Conservation (phyloP, 2,888 invertebrate genomes). For the Trachelus stipa region DNA sequence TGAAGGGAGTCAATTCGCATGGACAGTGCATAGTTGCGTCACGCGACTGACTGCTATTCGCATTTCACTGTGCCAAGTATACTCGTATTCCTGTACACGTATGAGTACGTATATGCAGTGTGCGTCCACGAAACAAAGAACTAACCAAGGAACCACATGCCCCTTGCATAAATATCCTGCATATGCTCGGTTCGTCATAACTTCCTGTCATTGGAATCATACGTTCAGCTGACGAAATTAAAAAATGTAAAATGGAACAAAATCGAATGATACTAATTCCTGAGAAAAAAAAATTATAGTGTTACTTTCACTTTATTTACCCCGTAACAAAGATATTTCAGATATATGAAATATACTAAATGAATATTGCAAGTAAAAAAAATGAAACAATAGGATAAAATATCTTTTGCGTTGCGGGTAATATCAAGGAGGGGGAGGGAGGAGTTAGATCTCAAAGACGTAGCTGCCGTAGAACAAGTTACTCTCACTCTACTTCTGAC, state of each 20-base stretch:
- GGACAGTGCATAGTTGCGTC: slow-evolving; percentile 7
- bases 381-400: background rate
- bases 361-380: background rate
- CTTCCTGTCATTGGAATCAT: slow-evolving; percentile 30
- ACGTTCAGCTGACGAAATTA: slow-evolving; percentile 43
- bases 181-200: slow-evolving; percentile 42
- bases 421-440: background rate
- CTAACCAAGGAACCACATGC: slow-evolving; percentile 40
- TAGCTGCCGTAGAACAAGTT: slow-evolving; percentile 15
- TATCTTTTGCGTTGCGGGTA: background rate
- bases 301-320: background rate
- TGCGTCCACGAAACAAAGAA: slow-evolving; percentile 44
- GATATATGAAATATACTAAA: background rate
- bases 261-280: background rate
- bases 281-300: too few species aligned
- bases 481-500: slow-evolving; percentile 21
- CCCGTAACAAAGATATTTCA: background rate
- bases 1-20: slow-evolving; percentile 16
- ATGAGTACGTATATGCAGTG: background rate
- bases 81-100: background rate
- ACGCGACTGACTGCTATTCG: background rate
- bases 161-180: slow-evolving; percentile 45
- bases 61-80: background rate
- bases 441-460: background rate
- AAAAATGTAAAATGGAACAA: background rate